phyloP scores from a whole-genome alignment of 2,113 vertebrate genomes.

The Rallus limicola region DNA sequence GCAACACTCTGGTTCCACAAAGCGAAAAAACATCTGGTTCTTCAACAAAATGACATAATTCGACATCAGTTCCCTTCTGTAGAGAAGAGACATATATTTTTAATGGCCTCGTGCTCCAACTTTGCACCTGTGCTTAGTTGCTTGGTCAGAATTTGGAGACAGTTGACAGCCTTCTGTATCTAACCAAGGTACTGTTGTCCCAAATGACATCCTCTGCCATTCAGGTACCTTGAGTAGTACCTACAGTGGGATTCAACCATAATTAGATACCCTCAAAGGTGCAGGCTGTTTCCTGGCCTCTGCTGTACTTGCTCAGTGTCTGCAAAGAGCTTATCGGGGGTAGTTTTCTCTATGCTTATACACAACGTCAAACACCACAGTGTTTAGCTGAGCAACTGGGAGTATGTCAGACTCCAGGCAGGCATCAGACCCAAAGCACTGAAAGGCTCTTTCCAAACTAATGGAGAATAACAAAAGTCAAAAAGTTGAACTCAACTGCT shows the following conservation, averaged over 20 bases:
- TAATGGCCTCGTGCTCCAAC: neutral
- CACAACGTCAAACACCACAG: neutral
- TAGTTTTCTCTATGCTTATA: neutral
- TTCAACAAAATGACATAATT: neutral
- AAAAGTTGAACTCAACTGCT: neutral
- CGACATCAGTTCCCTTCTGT: neutral
- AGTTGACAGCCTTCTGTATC: neutral
- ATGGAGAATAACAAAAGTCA: rapidly evolving
- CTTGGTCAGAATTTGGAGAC: neutral
- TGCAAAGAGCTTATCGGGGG: neutral
- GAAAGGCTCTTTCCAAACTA: neutral
- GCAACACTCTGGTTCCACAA: neutral
- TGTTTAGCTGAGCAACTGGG: neutral
- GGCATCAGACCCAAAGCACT: neutral
- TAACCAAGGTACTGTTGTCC: neutral
- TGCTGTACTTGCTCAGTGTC: neutral
- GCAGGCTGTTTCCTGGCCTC: neutral
- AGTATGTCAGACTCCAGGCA: neutral
- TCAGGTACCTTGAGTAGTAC: neutral
- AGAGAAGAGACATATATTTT: neutral
- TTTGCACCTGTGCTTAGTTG: neutral
- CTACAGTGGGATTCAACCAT: neutral
- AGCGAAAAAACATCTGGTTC: neutral
- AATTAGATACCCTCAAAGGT: neutral
- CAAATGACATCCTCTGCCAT: neutral